phyloP scores from a whole-genome alignment of 2,113 vertebrate genomes.

The Columba janthina region DNA sequence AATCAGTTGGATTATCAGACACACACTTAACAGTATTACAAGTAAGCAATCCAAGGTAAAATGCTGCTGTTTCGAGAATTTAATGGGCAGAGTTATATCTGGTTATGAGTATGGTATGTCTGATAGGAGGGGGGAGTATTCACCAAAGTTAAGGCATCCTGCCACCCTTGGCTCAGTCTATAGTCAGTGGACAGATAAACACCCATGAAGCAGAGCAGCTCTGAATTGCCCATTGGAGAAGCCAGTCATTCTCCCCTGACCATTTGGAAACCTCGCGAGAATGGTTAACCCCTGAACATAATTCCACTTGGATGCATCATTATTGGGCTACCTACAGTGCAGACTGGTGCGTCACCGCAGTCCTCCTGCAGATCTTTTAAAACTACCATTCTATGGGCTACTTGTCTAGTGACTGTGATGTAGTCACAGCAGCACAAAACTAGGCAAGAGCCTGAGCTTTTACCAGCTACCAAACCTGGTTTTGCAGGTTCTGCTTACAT shows the following conservation, averaged over 20 bases:
- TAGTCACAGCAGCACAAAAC: neutral
- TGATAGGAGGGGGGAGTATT: neutral
- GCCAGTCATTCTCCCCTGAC: neutral
- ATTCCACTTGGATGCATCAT: neutral
- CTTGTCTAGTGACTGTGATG: neutral
- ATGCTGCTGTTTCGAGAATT: neutral
- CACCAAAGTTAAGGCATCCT: neutral
- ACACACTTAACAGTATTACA: neutral
- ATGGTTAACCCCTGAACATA: neutral
- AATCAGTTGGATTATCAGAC: neutral
- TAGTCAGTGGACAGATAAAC: neutral
- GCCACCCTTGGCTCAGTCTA: neutral
- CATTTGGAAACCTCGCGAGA: neutral
- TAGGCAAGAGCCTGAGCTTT: neutral
- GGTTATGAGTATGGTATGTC: neutral
- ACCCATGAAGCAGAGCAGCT: neutral
- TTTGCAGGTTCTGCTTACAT: neutral
- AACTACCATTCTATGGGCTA: neutral
- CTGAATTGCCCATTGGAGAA: neutral
- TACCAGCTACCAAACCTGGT: rapidly evolving
- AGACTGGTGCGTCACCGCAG: neutral
- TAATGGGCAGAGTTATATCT: neutral
- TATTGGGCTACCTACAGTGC: neutral
- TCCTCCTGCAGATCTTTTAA: neutral
- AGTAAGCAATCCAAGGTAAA: neutral